Percentiles rank a stretch among this genome's conserved stretches.
phyloP scores from a whole-genome alignment of 2,113 vertebrate genomes.

The Dasyurus viverrinus region DNA sequence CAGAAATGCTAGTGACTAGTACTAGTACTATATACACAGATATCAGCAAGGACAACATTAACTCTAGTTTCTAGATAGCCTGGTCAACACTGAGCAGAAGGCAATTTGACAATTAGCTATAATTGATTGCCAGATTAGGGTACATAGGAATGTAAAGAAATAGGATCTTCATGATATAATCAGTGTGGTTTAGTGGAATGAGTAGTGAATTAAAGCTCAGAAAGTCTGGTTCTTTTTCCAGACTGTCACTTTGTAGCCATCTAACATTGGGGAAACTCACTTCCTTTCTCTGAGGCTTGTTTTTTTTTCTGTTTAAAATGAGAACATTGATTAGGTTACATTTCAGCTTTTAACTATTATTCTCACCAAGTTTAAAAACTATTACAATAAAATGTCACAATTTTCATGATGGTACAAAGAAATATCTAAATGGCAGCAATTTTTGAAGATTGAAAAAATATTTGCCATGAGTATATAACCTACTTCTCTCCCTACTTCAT shows the following conservation, averaged over 20 bases:
- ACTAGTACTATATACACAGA: neutral
- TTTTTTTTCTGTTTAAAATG: neutral
- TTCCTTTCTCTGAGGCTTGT: neutral
- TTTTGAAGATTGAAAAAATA: neutral
- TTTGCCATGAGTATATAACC: neutral
- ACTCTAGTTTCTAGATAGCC: neutral
- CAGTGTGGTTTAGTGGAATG: neutral
- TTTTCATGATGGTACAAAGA: neutral
- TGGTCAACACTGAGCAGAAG: neutral
- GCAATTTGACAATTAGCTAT: neutral
- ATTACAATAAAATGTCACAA: neutral
- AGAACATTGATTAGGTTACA: neutral
- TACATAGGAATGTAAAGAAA: neutral
- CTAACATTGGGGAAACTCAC: neutral
- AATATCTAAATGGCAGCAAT: neutral
- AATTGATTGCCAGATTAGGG: neutral
- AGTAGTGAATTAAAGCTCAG: neutral
- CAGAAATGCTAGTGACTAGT: neutral
- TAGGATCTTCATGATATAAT: neutral
- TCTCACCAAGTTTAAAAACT: neutral
- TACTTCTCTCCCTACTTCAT: neutral
- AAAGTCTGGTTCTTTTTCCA: neutral
- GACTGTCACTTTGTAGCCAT: neutral
- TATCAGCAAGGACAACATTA: neutral
- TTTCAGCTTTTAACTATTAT: neutral